A percentile compares a stretch with the other conserved stretches of the same genome.
phyloP scores from a whole-genome alignment of 2,797 vertebrate genomes.

The Rhinophrynus dorsalis region DNA sequence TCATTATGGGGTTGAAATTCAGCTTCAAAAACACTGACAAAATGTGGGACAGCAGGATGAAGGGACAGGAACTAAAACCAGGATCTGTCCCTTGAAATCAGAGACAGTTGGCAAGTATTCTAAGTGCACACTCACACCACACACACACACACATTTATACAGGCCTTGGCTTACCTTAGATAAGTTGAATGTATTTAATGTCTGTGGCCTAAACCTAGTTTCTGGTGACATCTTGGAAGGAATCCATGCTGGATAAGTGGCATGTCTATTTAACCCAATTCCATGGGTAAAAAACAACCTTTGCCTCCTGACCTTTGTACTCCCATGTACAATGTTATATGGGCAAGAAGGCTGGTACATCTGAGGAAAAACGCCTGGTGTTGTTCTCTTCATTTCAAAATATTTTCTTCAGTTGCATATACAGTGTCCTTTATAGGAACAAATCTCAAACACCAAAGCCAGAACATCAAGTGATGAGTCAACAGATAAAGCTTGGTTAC shows the following conservation, averaged over 20 bases:
- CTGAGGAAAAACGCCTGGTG: neutral
- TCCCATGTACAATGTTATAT: conserved; percentile 12
- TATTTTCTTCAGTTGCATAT: conserved; percentile 7
- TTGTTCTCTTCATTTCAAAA: conserved; percentile 26
- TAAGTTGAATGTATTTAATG: conserved; percentile 45
- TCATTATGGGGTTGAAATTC: too few relatives aligned
- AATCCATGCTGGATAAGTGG: conserved; percentile 26
- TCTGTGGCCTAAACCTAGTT: conserved; percentile 47
- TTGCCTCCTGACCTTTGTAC: neutral
- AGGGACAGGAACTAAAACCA: too few relatives aligned
- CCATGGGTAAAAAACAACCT: conserved; percentile 43
- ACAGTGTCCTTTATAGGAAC: neutral
- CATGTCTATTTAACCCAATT: conserved; percentile 39
- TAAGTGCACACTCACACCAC: too few relatives aligned
- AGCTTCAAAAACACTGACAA: too few relatives aligned
- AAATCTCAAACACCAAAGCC: neutral
- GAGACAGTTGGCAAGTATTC: too few relatives aligned
- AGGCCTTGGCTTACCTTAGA: conserved; percentile 50
- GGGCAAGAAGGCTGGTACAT: conserved; percentile 1
- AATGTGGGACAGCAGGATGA: too few relatives aligned
- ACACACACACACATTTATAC: too few relatives aligned
- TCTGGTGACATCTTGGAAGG: conserved; percentile 32
- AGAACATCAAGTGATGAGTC: conserved; percentile 6
- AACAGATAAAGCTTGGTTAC: neutral
- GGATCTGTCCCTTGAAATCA: too few relatives aligned